Percentiles rank a stretch among this genome's conserved stretches.
Evolutionary conservation across 2,888 invertebrate genomes (phyloP).

Genomic region (Chrysopilus asiliformis): DNA sequence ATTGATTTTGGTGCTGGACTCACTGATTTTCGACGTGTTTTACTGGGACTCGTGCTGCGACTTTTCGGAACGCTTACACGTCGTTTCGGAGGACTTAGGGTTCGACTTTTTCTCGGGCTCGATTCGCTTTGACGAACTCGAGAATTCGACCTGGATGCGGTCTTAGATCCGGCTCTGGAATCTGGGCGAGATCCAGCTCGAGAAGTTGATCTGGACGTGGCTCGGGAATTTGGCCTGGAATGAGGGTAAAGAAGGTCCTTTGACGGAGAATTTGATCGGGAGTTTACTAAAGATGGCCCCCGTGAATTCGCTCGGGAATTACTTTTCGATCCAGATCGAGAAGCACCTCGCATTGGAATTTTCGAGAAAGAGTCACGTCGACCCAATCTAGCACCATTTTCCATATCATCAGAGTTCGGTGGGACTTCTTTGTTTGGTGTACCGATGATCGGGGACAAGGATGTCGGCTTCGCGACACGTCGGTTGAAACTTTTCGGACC

Average conservation of each 20-base stretch:
- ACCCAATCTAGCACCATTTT: constrained; percentile 16
- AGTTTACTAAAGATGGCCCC: constrained; percentile 15
- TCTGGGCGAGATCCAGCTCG: constrained; percentile 19
- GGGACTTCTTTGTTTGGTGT: constrained; percentile 32
- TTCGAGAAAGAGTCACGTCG: constrained; percentile 26
- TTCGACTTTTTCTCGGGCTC: constrained; percentile 1
- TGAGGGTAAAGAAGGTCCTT: constrained; percentile 20
- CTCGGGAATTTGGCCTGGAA: constrained; percentile 21
- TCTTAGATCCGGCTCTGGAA: constrained; percentile 19
- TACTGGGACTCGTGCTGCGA: constrained; percentile 22
- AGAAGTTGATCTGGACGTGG: constrained; percentile 24
- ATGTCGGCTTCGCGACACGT: constrained; percentile 30
- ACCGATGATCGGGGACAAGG: constrained; percentile 34
- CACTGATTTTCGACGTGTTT: constrained; percentile 21
- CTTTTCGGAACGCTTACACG: constrained; percentile 14
- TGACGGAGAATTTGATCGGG: constrained; percentile 20
- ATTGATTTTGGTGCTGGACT: constrained; percentile 21
- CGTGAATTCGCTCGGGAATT: constrained; percentile 11
- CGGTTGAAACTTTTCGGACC: constrained; percentile 9
- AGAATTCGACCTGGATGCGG: constrained; percentile 19
- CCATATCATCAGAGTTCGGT: constrained; percentile 16
- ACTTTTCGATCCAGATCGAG: constrained; percentile 14
- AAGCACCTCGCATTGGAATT: constrained; percentile 25
- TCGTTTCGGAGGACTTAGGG: constrained; percentile 20
- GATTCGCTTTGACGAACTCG: constrained; percentile 12